A percentile compares a stretch with the other conserved stretches of the same genome.
These are phyloP conservation scores for Euwallacea similis DNA, from an alignment of 1,140 invertebrate genomes.

Conservation along the genomic window DNA sequence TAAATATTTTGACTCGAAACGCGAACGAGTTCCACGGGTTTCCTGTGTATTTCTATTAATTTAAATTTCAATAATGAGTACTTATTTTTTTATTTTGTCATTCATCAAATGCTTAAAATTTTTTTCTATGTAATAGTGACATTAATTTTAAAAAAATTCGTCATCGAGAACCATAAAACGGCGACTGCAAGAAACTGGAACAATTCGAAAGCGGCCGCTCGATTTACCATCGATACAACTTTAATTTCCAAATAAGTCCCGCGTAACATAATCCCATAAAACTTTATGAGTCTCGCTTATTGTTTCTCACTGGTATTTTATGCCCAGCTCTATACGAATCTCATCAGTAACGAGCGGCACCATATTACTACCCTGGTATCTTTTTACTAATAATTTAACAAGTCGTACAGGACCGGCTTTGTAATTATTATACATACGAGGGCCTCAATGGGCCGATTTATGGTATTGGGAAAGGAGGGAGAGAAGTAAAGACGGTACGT, in stretches of 20 bases:
- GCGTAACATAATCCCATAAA: constrained; percentile 33
- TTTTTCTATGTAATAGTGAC: no score
- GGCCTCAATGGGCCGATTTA: no score
- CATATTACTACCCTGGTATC: constrained; percentile 20
- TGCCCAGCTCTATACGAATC: constrained; percentile 24
- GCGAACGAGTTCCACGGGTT: no score
- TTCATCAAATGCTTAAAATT: no score
- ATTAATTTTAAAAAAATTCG: no score
- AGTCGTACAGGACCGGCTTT: constrained; percentile 9
- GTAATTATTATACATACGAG: background rate
- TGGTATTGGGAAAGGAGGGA: no score
- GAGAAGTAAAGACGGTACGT: no score
- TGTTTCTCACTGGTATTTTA: constrained; percentile 34
- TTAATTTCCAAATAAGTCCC: constrained; percentile 30
- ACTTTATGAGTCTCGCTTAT: constrained; percentile 26
- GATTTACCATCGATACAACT: constrained; percentile 20
- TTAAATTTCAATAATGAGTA: no score
- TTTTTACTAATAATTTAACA: constrained; percentile 29
- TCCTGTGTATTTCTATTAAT: no score
- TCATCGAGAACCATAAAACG: no score
- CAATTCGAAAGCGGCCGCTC: constrained; percentile 13
- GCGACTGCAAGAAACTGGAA: background rate
- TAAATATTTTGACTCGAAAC: no score
- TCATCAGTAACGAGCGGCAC: constrained; percentile 22
- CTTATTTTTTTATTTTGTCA: no score